phyloP scores from a whole-genome alignment of 2,888 invertebrate genomes.

The Penaeus monodon region DNA sequence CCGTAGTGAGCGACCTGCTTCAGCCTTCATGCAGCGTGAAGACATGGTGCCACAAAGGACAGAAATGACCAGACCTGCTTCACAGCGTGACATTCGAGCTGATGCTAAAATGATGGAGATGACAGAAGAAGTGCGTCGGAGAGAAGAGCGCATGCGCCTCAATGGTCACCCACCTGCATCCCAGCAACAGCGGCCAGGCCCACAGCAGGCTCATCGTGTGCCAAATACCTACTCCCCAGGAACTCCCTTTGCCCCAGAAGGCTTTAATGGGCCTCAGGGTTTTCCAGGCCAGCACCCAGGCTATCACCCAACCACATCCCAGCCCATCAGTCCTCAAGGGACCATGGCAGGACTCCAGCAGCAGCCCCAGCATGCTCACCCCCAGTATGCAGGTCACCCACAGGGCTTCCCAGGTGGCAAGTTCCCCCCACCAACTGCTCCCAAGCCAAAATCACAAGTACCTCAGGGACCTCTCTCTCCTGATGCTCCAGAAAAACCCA shows the following conservation, averaged over 20 bases:
- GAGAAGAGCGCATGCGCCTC: conserved; percentile 69
- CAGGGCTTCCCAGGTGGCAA: conserved; percentile 66
- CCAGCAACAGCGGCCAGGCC: conserved; percentile 25
- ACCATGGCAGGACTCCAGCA: conserved; percentile 67
- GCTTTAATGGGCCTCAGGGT: conserved; percentile 25
- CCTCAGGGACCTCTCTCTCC: conserved; percentile 29
- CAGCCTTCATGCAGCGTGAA: conserved; percentile 72
- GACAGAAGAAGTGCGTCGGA: conserved; percentile 82
- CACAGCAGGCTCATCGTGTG: conserved; percentile 35
- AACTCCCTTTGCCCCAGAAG: conserved; percentile 34
- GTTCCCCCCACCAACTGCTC: conserved; percentile 67
- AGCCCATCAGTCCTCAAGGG: conserved; percentile 30
- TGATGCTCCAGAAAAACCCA: conserved; percentile 66
- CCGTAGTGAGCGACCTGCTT: conserved; percentile 76
- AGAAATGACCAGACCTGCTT: conserved; percentile 70
- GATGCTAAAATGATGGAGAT: conserved; percentile 80
- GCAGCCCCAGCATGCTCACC: conserved; percentile 67
- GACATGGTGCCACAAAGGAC: conserved; percentile 41
- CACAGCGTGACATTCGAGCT: conserved; percentile 73
- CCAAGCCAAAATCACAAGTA: conserved; percentile 65
- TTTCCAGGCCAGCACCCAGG: conserved; percentile 35
- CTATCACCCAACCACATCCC: conserved; percentile 23
- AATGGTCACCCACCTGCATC: conserved; percentile 45
- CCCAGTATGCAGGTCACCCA: conserved; percentile 67
- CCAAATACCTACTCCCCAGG: conserved; percentile 41